Evolutionary conservation across 2,888 invertebrate genomes (phyloP).

Genomic region (Euclidia mi): DNA sequence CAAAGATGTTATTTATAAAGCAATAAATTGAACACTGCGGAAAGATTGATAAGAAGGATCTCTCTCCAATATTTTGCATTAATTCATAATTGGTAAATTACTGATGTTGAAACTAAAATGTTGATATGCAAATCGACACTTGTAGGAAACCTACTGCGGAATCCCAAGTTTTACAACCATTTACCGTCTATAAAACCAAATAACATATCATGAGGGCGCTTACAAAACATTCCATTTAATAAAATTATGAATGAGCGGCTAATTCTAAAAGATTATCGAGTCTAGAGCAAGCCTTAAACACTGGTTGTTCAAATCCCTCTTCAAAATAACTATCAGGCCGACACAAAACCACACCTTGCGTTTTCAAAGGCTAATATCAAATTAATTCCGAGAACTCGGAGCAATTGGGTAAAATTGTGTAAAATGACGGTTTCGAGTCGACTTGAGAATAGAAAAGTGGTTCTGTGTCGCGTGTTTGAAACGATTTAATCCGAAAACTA

Average conservation of each 20-base stretch:
- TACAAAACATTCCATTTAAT: conserved; percentile 63
- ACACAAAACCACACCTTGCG: conserved; percentile 88
- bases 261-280: conserved; percentile 80
- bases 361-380: conserved; percentile 89
- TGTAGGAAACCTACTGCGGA: conserved; percentile 14
- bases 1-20: neutral
- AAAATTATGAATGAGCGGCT: conserved; percentile 75
- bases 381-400: conserved; percentile 89
- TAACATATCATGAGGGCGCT: conserved; percentile 58
- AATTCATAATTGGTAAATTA: conserved; percentile 20
- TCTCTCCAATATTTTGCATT: neutral
- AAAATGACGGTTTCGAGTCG: conserved; percentile 88
- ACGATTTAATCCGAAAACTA: conserved; percentile 89
- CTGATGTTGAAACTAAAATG: conserved; percentile 12
- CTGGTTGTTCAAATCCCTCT: conserved; percentile 83
- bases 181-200: conserved; percentile 55
- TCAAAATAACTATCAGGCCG: conserved; percentile 83
- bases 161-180: conserved; percentile 41
- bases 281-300: conserved; percentile 82
- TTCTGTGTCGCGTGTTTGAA: conserved; percentile 88
- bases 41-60: neutral
- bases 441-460: conserved; percentile 89
- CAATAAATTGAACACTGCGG: neutral
- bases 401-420: conserved; percentile 90
- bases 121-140: conserved; percentile 37